Evolutionary conservation across 2,888 invertebrate species (phyloP), one percentile per base, ranked within the genome.

Genomic region (Chaitophorus viminalis): DNA sequence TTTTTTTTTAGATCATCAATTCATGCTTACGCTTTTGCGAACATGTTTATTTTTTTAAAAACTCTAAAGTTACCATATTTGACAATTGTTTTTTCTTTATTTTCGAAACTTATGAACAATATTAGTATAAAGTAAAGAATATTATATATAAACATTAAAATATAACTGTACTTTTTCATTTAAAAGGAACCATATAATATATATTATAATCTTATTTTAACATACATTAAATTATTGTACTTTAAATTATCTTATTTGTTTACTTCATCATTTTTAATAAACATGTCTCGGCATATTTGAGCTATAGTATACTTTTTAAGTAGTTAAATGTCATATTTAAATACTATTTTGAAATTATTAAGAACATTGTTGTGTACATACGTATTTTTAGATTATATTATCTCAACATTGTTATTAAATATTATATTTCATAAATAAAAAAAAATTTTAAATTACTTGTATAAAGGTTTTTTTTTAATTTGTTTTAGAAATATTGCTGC

Each of bases 1-100:
- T 33, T 76, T 85, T 85, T 77, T 52, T 33, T 85, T 85, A 52
- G n/a, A 68, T 52, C 14, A 9, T 70, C 46, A 29, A 81, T 8
- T 39, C 39, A 68, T 84, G 83, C 39, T 84, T 65, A 77, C 33
- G 68, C 33, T 77, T 85, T 85, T 85, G 84, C 31, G 68, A n/a
- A 68, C 68, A 85, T 85, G 68, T 85, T 85, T 85, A 85, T 85
- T 76, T 85, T 85, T 85, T 68, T 68, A 77, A 74, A 65, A 68
- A 3, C 29, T 46, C 68, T 39, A 60, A 77, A 85, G 84, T 85
- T 85, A 85, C 84, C 84, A 85, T 77, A 46, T 76, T 39, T 85
- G n/a, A 84, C 84, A 33, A 18, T 85, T 84, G 21, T 76, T 77
- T 68, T 36, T 75, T 84, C 31, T 84, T 25, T 60, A 4, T 60